Conservation (phyloP, 2,797 vertebrate genomes). For the Catostomus latipinnis region DNA sequence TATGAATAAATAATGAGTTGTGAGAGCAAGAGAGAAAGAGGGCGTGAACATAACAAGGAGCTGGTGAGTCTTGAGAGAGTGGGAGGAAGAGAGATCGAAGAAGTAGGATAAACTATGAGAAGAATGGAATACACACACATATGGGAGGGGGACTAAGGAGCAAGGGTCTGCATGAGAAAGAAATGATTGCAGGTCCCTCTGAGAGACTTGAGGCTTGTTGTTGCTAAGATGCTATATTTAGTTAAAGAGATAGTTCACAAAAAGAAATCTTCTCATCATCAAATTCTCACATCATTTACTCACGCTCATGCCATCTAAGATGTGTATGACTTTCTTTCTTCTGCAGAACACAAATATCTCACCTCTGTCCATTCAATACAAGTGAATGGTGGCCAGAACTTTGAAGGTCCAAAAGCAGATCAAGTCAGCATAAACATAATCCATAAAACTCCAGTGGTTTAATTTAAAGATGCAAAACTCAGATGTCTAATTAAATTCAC, state of each 20-base stretch:
- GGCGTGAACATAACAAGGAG: slow-evolving; percentile 21
- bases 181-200: slow-evolving; percentile 12
- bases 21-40: slow-evolving; percentile 39
- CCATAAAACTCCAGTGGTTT: too few relatives aligned
- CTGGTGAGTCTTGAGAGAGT: slow-evolving; percentile 32
- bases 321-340: too few relatives aligned
- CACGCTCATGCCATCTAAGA: too few relatives aligned
- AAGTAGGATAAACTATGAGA: slow-evolving; percentile 15
- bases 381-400: too few relatives aligned
- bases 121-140: slow-evolving; percentile 10
- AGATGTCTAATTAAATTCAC: slow-evolving; percentile 6
- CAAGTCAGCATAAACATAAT: too few relatives aligned
- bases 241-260: too few relatives aligned
- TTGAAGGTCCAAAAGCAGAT: too few relatives aligned
- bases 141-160: not conserved
- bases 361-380: too few relatives aligned
- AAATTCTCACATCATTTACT: too few relatives aligned
- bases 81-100: slow-evolving; percentile 32
- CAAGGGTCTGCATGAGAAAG: slow-evolving; percentile 13
- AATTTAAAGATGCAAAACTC: too few relatives aligned
- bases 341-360: too few relatives aligned
- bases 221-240: not conserved
- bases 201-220: slow-evolving; percentile 4
- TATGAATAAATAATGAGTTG: slow-evolving; percentile 81
- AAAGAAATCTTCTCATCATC: too few relatives aligned